Conservation (phyloP, 2,113 vertebrate genomes). For the Caretta caretta region DNA sequence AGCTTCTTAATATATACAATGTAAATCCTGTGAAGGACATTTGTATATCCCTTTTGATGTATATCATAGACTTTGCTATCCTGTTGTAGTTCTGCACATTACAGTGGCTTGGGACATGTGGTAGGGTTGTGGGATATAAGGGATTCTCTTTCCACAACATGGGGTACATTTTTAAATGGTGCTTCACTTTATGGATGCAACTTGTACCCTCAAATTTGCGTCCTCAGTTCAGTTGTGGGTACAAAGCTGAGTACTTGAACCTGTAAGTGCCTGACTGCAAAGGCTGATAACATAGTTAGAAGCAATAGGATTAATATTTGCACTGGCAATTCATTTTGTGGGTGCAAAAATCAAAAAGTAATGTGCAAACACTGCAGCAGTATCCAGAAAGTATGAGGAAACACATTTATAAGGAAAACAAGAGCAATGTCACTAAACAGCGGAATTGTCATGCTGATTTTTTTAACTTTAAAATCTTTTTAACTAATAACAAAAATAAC, state of each 20-base stretch:
- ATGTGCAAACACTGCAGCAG: neutral
- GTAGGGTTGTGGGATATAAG: neutral
- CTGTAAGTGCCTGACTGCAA: slow-evolving; percentile 36
- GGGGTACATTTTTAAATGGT: neutral
- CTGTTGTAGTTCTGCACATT: slow-evolving; percentile 22
- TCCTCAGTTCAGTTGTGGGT: neutral
- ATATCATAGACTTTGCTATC: slow-evolving; percentile 52
- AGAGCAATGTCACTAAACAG: neutral
- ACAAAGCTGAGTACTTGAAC: slow-evolving; percentile 22
- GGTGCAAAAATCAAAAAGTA: neutral
- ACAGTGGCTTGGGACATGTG: neutral
- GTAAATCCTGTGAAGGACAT: slow-evolving; percentile 57
- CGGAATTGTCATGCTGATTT: neutral
- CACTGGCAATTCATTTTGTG: slow-evolving; percentile 33
- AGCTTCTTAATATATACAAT: slow-evolving; percentile 70
- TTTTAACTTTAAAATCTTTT: neutral
- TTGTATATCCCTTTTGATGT: slow-evolving; percentile 61
- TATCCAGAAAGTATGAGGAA: slow-evolving; percentile 10
- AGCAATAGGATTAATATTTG: slow-evolving; percentile 36
- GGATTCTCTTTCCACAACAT: neutral
- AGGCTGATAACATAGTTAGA: slow-evolving; percentile 49
- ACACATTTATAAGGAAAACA: neutral
- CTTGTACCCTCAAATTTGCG: neutral
- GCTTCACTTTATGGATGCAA: neutral
- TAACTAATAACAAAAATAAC: slow-evolving; percentile 57